Evolutionary conservation across 2,113 vertebrate species (phyloP), one percentile per base, ranked within the genome.

Genomic region (Orthonyx spaldingii): DNA sequence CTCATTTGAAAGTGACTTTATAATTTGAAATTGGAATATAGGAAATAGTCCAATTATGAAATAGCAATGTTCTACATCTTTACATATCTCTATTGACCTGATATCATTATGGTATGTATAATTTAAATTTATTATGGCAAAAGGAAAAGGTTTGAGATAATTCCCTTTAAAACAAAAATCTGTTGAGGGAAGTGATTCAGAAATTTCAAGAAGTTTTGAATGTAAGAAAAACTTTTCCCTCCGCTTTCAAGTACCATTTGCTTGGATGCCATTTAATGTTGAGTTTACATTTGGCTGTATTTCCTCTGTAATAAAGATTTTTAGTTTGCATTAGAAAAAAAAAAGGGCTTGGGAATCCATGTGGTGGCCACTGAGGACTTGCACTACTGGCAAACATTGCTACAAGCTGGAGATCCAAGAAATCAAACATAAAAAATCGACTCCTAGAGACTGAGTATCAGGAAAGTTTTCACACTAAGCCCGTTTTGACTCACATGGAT

Each of bases 271-370:
- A 78, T 75, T 90, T 83, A 70, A 78, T 64, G 22, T 57, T 47
- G 6, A 28, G 6, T 92, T 95, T 87, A 56, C n/a, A 60, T 89
- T 96, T 95, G 93, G 91, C 77, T 89, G 76, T 57, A 50, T 75
- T 96, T 94, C 46, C 37, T 10, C 47, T 28, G 1, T 37, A 95
- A 28, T 59, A 78, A 89, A 72, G 61, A 72, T 61, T 56, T 92
- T 82, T 26, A 46, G 27, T 42, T 82, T 81, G 53, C 52, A 53
- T 87, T 94, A 68, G 74, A 30, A 60, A 74, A 77, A 39, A 39
- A 33, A 59, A 72, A 76, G 41, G 23, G 1, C 28, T 84, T 82
- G 32, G 6, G 74, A 95, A 53, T 85, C 42, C 71, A 63, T 66
- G 84, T 22, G 52, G 77, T 93, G 59, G 37, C 78, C 87, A 71